These are phyloP conservation scores for Lemur catta DNA, from an alignment of 2,797 vertebrate genomes.

Conservation along the genomic window DNA sequence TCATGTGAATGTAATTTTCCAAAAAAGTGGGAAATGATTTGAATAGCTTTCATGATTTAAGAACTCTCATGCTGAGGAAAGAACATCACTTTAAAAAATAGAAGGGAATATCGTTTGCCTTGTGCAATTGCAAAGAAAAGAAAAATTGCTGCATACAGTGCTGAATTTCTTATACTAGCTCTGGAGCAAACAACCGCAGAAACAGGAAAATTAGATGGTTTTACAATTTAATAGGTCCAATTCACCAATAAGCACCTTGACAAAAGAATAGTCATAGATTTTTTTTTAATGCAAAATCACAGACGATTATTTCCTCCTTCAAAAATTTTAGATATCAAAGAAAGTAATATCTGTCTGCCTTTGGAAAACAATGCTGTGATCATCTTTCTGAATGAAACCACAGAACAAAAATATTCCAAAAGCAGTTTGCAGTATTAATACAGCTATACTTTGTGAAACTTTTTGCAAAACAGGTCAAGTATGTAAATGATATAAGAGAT, in stretches of 20 bases:
- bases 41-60: neutral
- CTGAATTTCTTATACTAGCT: conserved; percentile 8
- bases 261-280: neutral
- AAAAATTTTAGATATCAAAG: conserved; percentile 31
- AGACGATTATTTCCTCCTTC: neutral
- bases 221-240: conserved; percentile 33
- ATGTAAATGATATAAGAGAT: neutral
- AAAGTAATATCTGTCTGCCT: neutral
- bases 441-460: neutral
- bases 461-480: neutral
- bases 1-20: neutral
- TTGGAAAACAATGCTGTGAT: neutral
- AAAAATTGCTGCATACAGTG: conserved; percentile 11
- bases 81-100: conserved; percentile 34
- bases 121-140: conserved; percentile 36
- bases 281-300: neutral
- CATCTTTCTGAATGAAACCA: neutral
- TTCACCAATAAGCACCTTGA: conserved; percentile 51
- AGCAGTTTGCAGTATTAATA: neutral
- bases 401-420: neutral
- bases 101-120: neutral
- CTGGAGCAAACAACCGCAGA: neutral
- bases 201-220: conserved; percentile 48
- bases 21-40: neutral
- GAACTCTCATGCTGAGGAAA: neutral